Evolutionary conservation across 2,888 invertebrate species (phyloP).

Genomic region (Muscina levida): DNA sequence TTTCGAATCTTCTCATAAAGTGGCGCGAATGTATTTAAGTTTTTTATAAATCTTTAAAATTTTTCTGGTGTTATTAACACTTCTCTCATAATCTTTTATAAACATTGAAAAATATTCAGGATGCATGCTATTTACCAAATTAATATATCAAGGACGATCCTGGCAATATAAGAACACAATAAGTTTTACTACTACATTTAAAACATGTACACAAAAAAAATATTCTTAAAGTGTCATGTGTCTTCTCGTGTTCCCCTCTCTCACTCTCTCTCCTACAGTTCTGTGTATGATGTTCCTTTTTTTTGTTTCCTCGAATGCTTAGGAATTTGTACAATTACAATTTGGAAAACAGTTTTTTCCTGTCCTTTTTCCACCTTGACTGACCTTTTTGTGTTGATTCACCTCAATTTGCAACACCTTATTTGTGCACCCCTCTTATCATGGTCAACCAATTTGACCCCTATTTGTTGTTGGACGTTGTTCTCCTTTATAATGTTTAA

Average conservation of each 20-base stretch:
- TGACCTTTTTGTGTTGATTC: conserved; percentile 50
- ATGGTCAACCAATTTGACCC: conserved; percentile 60
- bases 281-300: conserved; percentile 33
- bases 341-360: conserved; percentile 34
- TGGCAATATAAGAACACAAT: too few species aligned
- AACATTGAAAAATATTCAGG: too few species aligned
- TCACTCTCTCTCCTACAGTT: background rate
- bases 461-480: conserved; percentile 50
- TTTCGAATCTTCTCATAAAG: too few species aligned
- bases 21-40: too few species aligned
- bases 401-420: conserved; percentile 34
- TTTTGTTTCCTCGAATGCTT: conserved; percentile 11
- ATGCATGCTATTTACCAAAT: too few species aligned
- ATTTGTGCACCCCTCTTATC: conserved; percentile 36
- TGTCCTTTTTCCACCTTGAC: conserved; percentile 11
- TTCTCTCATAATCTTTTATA: too few species aligned
- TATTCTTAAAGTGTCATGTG: background rate
- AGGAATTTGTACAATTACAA: conserved; percentile 44
- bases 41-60: too few species aligned
- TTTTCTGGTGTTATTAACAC: too few species aligned
- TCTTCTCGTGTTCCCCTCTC: background rate
- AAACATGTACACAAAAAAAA: too few species aligned
- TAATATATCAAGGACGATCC: too few species aligned
- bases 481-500: conserved; percentile 13
- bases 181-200: too few species aligned